phyloP scores from a whole-genome alignment of 2,113 vertebrate species.

The Pionites leucogaster region DNA sequence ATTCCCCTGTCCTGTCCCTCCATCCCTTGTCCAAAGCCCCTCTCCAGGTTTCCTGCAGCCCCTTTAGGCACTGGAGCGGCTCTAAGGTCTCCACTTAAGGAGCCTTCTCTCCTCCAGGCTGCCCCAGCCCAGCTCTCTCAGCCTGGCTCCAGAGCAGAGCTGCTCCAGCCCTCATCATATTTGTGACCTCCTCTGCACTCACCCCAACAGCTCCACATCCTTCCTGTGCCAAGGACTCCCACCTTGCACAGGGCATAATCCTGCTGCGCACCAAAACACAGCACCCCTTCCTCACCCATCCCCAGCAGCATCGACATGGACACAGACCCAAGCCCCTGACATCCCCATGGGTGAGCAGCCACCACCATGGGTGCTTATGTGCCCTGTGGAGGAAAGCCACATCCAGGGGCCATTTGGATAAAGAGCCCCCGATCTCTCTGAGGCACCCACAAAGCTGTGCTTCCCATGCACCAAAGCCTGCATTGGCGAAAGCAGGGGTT shows the following conservation, averaged over 20 bases:
- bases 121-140: background rate
- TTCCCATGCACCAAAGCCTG: background rate
- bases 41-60: too few relatives aligned
- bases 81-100: accelerated
- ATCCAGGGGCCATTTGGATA: background rate
- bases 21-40: too few relatives aligned
- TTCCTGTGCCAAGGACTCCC: too few relatives aligned
- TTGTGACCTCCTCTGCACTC: accelerated
- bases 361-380: accelerated
- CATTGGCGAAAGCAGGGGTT: accelerated
- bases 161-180: background rate
- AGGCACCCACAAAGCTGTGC: background rate
- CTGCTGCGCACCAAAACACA: accelerated
- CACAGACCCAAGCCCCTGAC: background rate
- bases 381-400: background rate
- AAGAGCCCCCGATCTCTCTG: background rate
- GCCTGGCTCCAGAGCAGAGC: background rate
- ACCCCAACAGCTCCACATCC: background rate
- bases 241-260: background rate
- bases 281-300: background rate
- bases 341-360: background rate
- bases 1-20: too few relatives aligned
- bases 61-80: background rate
- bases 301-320: background rate
- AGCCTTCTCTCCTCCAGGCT: background rate